A percentile compares a stretch with the other conserved stretches of the same genome.
These are phyloP conservation scores for Xenus cinereus DNA, from an alignment of 2,113 vertebrate species.

Conservation along the genomic window DNA sequence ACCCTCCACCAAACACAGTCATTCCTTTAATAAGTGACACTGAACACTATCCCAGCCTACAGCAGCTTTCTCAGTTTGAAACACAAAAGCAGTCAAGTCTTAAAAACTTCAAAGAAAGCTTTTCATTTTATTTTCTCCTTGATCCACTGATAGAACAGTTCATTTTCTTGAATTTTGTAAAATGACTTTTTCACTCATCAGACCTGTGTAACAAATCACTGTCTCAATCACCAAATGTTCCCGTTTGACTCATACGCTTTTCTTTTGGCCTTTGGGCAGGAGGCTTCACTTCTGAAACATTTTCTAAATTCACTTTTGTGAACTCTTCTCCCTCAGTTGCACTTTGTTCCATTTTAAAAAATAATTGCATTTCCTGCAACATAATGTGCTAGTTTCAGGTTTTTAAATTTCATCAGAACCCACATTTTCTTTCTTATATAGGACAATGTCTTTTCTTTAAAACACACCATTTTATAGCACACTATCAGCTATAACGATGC, in stretches of 20 bases:
- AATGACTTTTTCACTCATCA: slow-evolving; percentile 47
- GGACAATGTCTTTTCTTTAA: background rate
- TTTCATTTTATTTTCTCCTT: slow-evolving; percentile 57
- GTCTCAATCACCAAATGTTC: slow-evolving; percentile 33
- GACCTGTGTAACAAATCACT: slow-evolving; percentile 56
- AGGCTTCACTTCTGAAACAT: slow-evolving; percentile 42
- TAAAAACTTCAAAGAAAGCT: slow-evolving; percentile 55
- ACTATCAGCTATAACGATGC: background rate
- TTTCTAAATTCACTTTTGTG: slow-evolving; percentile 49
- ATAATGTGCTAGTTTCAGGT: background rate
- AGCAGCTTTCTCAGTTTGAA: slow-evolving; percentile 36
- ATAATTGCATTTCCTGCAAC: slow-evolving; percentile 36
- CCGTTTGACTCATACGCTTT: background rate
- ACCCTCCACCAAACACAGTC: slow-evolving; percentile 28
- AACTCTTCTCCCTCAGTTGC: slow-evolving; percentile 5
- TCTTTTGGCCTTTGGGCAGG: slow-evolving; percentile 40
- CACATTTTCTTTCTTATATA: background rate
- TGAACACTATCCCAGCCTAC: slow-evolving; percentile 1
- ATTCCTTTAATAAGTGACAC: slow-evolving; percentile 28
- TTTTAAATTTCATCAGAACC: background rate
- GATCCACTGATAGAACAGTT: slow-evolving; percentile 45
- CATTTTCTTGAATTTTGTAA: slow-evolving; percentile 35
- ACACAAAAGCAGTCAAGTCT: slow-evolving; percentile 53
- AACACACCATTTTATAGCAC: background rate
- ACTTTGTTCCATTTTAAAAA: slow-evolving; percentile 26